These are phyloP conservation scores for Hypsibius dujardini DNA, from an alignment of 1,140 invertebrate genomes.

Conservation along the genomic window DNA sequence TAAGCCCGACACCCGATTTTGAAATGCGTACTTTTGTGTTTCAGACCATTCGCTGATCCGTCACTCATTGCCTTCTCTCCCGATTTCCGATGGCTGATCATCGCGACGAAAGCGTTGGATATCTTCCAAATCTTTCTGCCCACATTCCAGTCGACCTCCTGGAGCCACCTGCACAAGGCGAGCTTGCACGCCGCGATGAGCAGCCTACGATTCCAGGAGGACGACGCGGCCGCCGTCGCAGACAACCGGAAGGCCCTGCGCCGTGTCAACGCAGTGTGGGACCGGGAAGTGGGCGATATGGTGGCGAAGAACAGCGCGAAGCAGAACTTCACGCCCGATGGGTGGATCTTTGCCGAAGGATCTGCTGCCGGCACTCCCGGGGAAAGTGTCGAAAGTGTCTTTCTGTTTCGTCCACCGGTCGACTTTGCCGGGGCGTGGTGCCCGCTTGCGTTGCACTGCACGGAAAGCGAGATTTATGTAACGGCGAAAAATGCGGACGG, in stretches of 20 bases:
- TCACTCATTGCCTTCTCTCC: too few species aligned
- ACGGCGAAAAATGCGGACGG: background rate
- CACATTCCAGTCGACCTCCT: too few species aligned
- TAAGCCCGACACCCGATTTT: too few species aligned
- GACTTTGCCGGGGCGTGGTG: background rate
- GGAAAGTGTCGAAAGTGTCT: background rate
- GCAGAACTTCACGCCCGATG: background rate
- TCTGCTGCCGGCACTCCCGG: background rate
- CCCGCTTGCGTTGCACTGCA: background rate
- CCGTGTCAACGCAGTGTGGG: constrained; percentile 1
- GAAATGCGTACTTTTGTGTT: too few species aligned
- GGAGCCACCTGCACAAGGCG: too few species aligned
- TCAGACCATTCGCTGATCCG: too few species aligned
- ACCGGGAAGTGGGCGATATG: background rate
- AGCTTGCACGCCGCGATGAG: too few species aligned
- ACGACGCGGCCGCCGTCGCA: background rate
- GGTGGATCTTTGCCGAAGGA: background rate
- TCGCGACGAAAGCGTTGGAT: too few species aligned
- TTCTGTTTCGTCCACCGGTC: background rate
- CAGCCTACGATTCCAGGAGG: background rate
- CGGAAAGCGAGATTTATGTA: background rate
- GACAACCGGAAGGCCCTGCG: background rate
- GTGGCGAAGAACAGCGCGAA: background rate
- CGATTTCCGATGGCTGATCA: too few species aligned
- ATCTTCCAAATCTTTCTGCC: too few species aligned